A percentile compares a stretch with the other conserved stretches of the same genome.
These are phyloP conservation scores for Octopus sinensis DNA, from an alignment of 1,140 invertebrate genomes.

Conservation along the genomic window DNA sequence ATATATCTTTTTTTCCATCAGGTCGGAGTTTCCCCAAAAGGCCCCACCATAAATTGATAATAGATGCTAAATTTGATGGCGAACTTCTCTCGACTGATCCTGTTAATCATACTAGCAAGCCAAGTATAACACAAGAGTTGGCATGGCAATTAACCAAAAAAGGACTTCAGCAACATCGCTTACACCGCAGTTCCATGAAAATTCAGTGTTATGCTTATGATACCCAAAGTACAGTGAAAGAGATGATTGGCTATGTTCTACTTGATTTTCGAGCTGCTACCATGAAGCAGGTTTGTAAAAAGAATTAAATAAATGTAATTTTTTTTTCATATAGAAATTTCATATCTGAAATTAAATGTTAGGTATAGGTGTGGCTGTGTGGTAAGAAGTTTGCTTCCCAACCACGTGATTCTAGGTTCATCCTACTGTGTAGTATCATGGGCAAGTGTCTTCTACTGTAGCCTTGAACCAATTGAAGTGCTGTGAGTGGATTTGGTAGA, in stretches of 20 bases:
- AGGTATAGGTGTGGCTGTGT: not conserved
- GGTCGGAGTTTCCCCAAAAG: constrained; percentile 57
- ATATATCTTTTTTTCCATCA: constrained; percentile 25
- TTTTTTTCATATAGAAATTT: not conserved
- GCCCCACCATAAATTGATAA: constrained; percentile 49
- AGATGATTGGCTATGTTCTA: constrained; percentile 59
- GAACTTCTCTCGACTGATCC: constrained; percentile 60
- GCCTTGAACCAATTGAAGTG: no score
- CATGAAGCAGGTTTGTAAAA: constrained; percentile 30
- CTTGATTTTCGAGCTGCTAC: constrained; percentile 58
- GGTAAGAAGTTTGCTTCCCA: no score
- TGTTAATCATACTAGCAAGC: constrained; percentile 53
- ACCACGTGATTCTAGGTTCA: no score
- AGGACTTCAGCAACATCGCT: constrained; percentile 57
- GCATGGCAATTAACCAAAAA: constrained; percentile 62
- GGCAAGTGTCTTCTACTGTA: no score
- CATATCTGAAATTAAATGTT: not conserved
- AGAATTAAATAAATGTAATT: not conserved
- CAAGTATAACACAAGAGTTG: constrained; percentile 60
- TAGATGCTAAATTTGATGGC: constrained; percentile 60
- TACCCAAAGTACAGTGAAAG: constrained; percentile 47
- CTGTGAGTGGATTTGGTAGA: no score
- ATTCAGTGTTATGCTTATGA: constrained; percentile 58
- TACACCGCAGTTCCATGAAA: constrained; percentile 59
- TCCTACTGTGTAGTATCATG: no score